Evolutionary conservation across 2,113 vertebrate species (phyloP).

Genomic region (Sebastes fasciatus): DNA sequence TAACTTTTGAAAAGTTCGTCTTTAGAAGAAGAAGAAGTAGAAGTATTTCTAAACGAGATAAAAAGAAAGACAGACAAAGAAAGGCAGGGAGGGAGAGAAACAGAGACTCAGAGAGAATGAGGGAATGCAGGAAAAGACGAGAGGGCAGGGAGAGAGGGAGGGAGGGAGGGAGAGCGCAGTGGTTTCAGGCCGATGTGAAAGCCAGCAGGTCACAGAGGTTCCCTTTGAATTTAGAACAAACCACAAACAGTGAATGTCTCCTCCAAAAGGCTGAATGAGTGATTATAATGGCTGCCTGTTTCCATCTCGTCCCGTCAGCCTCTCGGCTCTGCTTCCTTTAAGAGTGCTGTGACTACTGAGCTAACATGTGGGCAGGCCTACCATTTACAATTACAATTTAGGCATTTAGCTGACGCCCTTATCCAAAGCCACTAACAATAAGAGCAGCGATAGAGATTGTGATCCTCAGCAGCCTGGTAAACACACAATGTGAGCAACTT

Average conservation of each 20-base stretch:
- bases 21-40: neutral
- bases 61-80: slow-evolving; percentile 13
- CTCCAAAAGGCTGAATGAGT: slow-evolving; percentile 80
- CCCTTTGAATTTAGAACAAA: slow-evolving; percentile 83
- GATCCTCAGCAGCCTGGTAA: slow-evolving; percentile 56
- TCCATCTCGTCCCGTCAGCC: slow-evolving; percentile 75
- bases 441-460: slow-evolving; percentile 53
- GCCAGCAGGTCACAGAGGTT: slow-evolving; percentile 82
- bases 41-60: slow-evolving; percentile 23
- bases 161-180: slow-evolving; percentile 33
- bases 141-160: slow-evolving; percentile 23
- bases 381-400: slow-evolving; percentile 77
- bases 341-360: slow-evolving; percentile 65
- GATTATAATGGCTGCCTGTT: slow-evolving; percentile 82
- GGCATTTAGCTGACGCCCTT: slow-evolving; percentile 72
- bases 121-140: slow-evolving; percentile 37
- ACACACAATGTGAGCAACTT: slow-evolving; percentile 37
- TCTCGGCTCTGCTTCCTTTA: slow-evolving; percentile 65
- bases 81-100: slow-evolving; percentile 12
- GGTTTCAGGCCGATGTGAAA: slow-evolving; percentile 72
- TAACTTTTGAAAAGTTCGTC: slow-evolving; percentile 29
- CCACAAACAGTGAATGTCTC: slow-evolving; percentile 73
- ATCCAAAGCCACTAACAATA: slow-evolving; percentile 68
- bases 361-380: slow-evolving; percentile 74
- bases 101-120: slow-evolving; percentile 39